Base-by-base conservation (phyloP, 2,888 invertebrate species). In the Pyrgus malvae region DNA sequence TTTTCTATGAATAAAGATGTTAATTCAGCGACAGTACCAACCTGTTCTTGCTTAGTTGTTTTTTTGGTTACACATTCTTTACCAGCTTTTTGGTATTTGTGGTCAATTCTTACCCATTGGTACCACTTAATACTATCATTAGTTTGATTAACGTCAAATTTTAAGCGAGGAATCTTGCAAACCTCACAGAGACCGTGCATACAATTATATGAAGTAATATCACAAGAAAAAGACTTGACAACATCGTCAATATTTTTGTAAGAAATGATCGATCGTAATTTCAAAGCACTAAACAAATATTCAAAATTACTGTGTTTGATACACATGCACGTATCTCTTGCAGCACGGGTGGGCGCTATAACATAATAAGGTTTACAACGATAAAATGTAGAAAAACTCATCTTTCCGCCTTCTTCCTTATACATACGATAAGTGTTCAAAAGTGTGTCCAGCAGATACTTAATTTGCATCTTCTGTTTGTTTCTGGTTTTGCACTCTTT, bases 11-110 rank as follows among this genome's bases (percentile, higher is more conserved):
- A 60, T 12, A 35, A 11, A 64, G 33, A 7, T 50, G 16, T 23
- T 31, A 23, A 4, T 23, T 23, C 23, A 23, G 23, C 23, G 9
- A 60, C 23, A 16, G 35, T 53, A 16, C 55, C 61, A 16, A 35
- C 57, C 48, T 57, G 48, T 44, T 35, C 37, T 51, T 48, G 31
- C 55, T 62, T 61, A 1, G 42, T 12, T 11, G 48, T 51, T 44
- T 56, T 54, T 40, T 56, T 58, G 9, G 56, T 27, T 40, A 40
- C n/a, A 23, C 23, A 23, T 51, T 40, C 37, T 51, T 27, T 44
- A 16, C 55, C 46, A 35, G 37, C 54, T 66, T 66, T 48, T 17
- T 16, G 23, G 35, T 16, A 45, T 37, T 40, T 56, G 37, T 12
- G 38, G 33, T 19, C 23, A 23, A 23, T 23, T 23, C 23, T 23